These are phyloP conservation scores for Cuculus canorus DNA, from an alignment of 2,797 vertebrate genomes.

Conservation along the genomic window DNA sequence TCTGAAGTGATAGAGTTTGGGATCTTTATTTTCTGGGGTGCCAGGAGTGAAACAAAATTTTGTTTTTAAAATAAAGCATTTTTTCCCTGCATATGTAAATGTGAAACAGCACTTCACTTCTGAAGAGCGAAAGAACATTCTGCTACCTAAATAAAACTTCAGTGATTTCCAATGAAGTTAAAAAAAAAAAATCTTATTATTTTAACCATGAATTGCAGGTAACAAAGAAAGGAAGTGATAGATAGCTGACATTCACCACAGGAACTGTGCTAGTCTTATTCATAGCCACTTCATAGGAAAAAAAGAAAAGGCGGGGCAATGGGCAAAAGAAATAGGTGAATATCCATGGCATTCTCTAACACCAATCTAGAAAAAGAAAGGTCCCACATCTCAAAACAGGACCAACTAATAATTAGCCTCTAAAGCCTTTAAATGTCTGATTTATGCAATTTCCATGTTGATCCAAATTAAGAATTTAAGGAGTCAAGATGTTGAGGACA, in stretches of 20 bases:
- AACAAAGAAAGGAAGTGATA: not conserved
- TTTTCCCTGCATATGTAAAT: not conserved
- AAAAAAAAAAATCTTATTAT: not conserved
- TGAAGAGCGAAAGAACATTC: not conserved
- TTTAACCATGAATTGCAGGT: not conserved
- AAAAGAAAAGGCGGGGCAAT: not conserved
- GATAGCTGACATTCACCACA: not conserved
- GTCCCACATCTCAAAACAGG: not conserved
- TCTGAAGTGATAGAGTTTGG: not conserved
- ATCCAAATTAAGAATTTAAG: not conserved
- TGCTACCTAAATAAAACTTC: not conserved
- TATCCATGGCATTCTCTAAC: not conserved
- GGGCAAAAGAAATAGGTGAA: not conserved
- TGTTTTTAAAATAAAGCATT: not conserved
- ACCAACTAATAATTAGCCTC: not conserved
- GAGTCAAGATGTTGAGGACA: not conserved
- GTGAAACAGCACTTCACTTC: not conserved
- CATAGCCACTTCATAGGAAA: not conserved
- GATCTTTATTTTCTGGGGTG: not conserved
- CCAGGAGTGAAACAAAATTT: not conserved
- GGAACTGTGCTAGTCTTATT: not conserved
- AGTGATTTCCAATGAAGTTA: not conserved
- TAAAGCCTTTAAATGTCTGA: not conserved
- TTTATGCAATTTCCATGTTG: rapidly evolving
- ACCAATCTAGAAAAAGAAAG: not conserved